Base-by-base conservation (phyloP, 2,888 invertebrate genomes). In the Drosophila dives region DNA sequence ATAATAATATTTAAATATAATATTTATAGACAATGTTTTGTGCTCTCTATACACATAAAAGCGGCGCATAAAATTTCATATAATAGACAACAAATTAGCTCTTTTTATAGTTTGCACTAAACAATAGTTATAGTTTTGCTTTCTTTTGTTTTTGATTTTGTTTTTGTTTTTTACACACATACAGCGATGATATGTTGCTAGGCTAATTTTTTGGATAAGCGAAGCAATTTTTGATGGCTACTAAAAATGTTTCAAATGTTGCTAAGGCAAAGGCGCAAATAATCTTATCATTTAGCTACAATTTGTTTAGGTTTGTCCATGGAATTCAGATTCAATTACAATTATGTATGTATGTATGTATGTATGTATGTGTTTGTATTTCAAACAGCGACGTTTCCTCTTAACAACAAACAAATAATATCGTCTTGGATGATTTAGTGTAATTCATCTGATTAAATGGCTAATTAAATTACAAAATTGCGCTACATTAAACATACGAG, bases 381-480 rank as follows among this genome's bases (percentile, higher is more conserved):
- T 45, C 23, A 55, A 62, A 56, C 49, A 40, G 62, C 62, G 33
- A 48, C 53, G 53, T 23, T 12, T 23, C 45, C 12, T 45, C 7
- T 23, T 36, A 58, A 69, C 77, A 45, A 45, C 23, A 45, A 63
- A 53, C 49, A 76, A 77, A 70, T 86, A 88, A 88, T 86, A 82
- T 84, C 72, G 48, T 70, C 48, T 58, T 58, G 51, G 59, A 29
- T 60, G 34, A 20, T 48, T 48, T 26, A 12, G 20, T 23, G 23
- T 17, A 29, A 34, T 63, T 42, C 11, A 54, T 51, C 10, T 61
- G 40, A 36, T 36, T 74, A 69, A 48, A 54, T 68, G 63, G 61
- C 81, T 83, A 76, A 81, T 83, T 86, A 77, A 87, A 87, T 83
- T 86, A 83, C 83, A 86, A 86, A 86, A 87, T 87, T 80, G 85